These are phyloP conservation scores for Tetropium fuscum DNA, from an alignment of 2,888 invertebrate genomes.

Conservation along the genomic window DNA sequence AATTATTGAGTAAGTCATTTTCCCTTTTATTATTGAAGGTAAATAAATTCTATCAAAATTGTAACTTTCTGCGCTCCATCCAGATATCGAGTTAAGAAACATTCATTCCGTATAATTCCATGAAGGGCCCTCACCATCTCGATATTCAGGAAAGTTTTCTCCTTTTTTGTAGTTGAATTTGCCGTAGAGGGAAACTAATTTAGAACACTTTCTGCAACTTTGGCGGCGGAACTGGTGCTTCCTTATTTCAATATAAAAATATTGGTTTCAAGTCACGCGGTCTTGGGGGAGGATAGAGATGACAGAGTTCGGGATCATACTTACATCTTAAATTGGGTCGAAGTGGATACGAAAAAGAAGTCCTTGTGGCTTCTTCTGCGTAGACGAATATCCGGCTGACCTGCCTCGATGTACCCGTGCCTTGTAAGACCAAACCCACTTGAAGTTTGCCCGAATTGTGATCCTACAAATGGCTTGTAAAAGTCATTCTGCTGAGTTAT, in stretches of 20 bases:
- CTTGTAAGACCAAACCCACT: slow-evolving; percentile 33
- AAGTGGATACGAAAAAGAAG: slow-evolving; percentile 41
- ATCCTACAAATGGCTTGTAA: slow-evolving; percentile 32
- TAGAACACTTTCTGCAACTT: slow-evolving; percentile 28
- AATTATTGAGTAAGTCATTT: too few species aligned
- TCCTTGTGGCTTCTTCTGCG: slow-evolving; percentile 34
- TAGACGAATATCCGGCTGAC: slow-evolving; percentile 14
- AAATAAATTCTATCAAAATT: too few species aligned
- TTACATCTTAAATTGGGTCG: slow-evolving; percentile 45
- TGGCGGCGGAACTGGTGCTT: slow-evolving; percentile 24
- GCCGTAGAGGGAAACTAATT: slow-evolving; percentile 28
- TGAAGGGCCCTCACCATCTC: slow-evolving; percentile 12
- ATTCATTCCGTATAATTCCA: not conserved
- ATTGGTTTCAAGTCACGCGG: slow-evolving; percentile 48
- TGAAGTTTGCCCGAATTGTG: slow-evolving; percentile 28
- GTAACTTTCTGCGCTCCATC: slow-evolving; percentile 5
- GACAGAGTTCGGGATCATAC: slow-evolving; percentile 42
- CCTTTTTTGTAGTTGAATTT: slow-evolving; percentile 22
- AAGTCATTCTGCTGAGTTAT: slow-evolving; percentile 33
- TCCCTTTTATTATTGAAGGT: too few species aligned
- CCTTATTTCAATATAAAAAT: slow-evolving; percentile 45
- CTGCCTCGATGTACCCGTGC: slow-evolving; percentile 9
- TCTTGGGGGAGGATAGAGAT: slow-evolving; percentile 37
- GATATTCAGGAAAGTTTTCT: slow-evolving; percentile 37
- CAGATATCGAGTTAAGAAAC: slow-evolving; percentile 12